phyloP scores from a whole-genome alignment of 1,140 invertebrate genomes.

The Conus betulinus region DNA sequence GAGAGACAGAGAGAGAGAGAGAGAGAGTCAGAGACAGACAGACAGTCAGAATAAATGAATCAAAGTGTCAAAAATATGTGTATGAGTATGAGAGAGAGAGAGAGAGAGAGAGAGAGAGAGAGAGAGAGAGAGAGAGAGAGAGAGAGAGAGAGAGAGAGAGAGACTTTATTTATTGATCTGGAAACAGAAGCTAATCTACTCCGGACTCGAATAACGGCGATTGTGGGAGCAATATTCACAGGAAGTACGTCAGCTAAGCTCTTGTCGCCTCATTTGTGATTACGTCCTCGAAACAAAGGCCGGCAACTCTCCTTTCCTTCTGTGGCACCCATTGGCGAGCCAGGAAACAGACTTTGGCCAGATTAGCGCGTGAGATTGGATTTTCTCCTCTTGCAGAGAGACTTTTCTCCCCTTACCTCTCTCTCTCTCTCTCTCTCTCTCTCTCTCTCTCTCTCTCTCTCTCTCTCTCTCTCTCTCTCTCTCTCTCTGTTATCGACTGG shows the following conservation, averaged over 20 bases:
- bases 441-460: too few species aligned
- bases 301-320: constrained; percentile 3
- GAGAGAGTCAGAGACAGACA: too few species aligned
- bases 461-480: too few species aligned
- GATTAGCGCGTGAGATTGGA: constrained; percentile 6
- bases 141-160: too few species aligned
- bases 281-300: constrained; percentile 4
- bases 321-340: neutral
- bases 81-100: too few species aligned
- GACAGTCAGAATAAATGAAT: too few species aligned
- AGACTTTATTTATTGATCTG: neutral
- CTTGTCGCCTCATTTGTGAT: neutral
- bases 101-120: too few species aligned
- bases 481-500: too few species aligned
- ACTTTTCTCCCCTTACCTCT: neutral
- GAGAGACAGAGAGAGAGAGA: too few species aligned
- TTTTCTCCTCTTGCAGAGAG: neutral
- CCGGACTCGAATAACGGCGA: neutral
- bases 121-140: too few species aligned
- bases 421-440: too few species aligned
- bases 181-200: neutral
- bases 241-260: neutral
- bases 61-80: too few species aligned
- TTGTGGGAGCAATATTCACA: neutral
- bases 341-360: neutral